Percentiles rank a stretch among this genome's conserved stretches.
Evolutionary conservation across 2,888 invertebrate species (phyloP).

Genomic region (Cephus pulcher): DNA sequence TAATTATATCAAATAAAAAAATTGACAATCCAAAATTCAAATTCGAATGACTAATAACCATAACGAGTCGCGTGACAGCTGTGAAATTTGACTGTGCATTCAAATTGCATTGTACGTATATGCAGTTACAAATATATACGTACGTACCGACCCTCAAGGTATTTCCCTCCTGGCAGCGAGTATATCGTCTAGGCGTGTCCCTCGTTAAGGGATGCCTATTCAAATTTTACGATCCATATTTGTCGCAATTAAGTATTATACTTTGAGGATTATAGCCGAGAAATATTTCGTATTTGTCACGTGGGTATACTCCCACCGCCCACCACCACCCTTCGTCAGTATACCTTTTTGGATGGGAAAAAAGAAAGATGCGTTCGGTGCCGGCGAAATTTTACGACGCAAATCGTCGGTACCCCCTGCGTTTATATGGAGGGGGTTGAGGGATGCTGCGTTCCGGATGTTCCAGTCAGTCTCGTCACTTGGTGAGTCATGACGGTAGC

Average conservation of each 20-base stretch:
- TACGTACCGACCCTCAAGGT: neutral
- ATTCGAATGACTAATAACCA: neutral
- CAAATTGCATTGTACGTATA: neutral
- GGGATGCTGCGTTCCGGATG: neutral
- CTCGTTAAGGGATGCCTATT: conserved; percentile 59
- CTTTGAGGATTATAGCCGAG: conserved; percentile 49
- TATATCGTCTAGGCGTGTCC: conserved; percentile 12
- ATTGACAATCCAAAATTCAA: neutral
- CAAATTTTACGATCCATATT: conserved; percentile 63
- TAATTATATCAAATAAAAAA: no score
- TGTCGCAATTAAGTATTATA: conserved; percentile 63
- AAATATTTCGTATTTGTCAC: conserved; percentile 54
- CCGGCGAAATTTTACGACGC: neutral
- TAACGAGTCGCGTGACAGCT: neutral
- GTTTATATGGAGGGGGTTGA: neutral
- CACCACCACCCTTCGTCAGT: neutral
- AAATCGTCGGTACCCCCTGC: neutral
- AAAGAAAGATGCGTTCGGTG: neutral
- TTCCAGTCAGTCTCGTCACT: neutral
- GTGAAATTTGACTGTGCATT: neutral
- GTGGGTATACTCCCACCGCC: neutral
- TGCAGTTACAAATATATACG: neutral
- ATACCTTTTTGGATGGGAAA: neutral
- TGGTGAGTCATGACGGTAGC: neutral
- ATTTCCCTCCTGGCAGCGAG: neutral